Evolutionary conservation across 2,797 vertebrate species (phyloP).

Genomic region (Pangasius mekongensis): DNA sequence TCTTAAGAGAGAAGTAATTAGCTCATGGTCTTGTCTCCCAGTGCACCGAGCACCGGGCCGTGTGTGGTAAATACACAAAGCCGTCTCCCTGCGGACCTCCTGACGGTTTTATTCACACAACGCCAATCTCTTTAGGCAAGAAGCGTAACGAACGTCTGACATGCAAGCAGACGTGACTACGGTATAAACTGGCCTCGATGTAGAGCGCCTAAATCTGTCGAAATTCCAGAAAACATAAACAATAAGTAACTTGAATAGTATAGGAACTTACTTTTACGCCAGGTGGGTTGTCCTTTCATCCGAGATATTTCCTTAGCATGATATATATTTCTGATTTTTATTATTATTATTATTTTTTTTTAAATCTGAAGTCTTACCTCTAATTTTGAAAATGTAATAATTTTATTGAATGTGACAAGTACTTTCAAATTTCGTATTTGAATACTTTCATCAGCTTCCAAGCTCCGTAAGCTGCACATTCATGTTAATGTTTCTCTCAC

Average conservation of each 20-base stretch:
- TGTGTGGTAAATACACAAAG: conserved; percentile 39
- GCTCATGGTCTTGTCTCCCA: conserved; percentile 49
- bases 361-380: too few relatives aligned
- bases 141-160: neutral
- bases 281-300: neutral
- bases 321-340: too few relatives aligned
- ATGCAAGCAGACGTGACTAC: neutral
- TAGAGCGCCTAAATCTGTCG: neutral
- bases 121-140: conserved; percentile 29
- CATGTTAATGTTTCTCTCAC: too few relatives aligned
- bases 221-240: neutral
- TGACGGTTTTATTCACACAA: conserved; percentile 52
- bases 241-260: neutral
- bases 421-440: too few relatives aligned
- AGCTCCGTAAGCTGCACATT: too few relatives aligned
- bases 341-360: too few relatives aligned
- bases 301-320: neutral
- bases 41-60: conserved; percentile 55
- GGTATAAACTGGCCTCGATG: neutral
- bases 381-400: too few relatives aligned
- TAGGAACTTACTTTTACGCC: neutral
- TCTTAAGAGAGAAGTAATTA: conserved; percentile 62
- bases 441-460: too few relatives aligned
- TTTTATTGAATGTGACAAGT: too few relatives aligned
- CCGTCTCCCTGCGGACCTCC: conserved; percentile 45